These are phyloP conservation scores for Nebria ingens DNA, from an alignment of 1,140 invertebrate genomes.

Conservation along the genomic window DNA sequence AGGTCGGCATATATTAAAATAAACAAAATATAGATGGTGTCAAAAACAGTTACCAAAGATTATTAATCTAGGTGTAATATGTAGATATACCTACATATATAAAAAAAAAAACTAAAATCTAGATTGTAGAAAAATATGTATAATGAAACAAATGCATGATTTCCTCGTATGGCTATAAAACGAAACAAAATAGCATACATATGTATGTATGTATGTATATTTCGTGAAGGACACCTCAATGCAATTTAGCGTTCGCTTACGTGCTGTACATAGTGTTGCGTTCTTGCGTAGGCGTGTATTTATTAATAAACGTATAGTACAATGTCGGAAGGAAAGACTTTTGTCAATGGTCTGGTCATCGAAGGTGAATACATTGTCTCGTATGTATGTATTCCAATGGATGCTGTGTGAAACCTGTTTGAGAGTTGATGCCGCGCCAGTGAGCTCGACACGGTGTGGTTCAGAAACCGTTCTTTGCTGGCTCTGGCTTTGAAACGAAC, in stretches of 20 bases:
- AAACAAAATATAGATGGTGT: background rate
- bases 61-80: background rate
- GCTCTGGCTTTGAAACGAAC: too few species aligned
- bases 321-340: background rate
- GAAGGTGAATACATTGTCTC: too few species aligned
- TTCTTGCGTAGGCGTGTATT: background rate
- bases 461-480: too few species aligned
- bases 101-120: too few species aligned
- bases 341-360: background rate
- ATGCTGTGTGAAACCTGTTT: too few species aligned
- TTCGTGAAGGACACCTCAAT: background rate
- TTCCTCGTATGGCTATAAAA: background rate
- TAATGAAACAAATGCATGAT: too few species aligned
- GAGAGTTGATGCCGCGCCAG: too few species aligned
- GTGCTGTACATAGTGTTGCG: too few species aligned
- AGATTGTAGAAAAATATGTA: too few species aligned
- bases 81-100: background rate
- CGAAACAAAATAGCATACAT: background rate
- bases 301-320: background rate
- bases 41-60: background rate
- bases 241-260: too few species aligned
- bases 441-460: too few species aligned
- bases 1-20: background rate
- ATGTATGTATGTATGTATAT: constrained; percentile 2
- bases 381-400: too few species aligned